These are phyloP conservation scores for Vollenhovia emeryi DNA, from an alignment of 1,140 invertebrate genomes.

Conservation along the genomic window DNA sequence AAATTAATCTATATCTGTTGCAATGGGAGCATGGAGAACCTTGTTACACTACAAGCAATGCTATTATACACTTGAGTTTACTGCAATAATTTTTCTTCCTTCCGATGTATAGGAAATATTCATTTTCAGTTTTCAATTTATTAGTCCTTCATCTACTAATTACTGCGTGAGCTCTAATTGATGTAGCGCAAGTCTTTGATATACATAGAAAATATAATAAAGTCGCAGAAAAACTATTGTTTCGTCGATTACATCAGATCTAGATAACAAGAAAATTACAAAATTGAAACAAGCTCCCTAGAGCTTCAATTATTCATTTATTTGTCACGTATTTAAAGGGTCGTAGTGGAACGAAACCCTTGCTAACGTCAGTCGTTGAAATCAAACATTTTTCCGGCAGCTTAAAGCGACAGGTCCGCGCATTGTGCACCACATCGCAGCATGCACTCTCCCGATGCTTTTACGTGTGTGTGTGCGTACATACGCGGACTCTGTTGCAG, in stretches of 20 bases:
- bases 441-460: conserved; percentile 39
- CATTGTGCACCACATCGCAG: conserved; percentile 56
- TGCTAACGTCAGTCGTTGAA: conserved; percentile 2
- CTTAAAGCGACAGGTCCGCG: conserved; percentile 43
- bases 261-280: background rate
- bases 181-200: no score
- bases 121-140: background rate
- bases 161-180: background rate
- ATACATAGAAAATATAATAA: background rate
- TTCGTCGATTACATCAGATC: background rate
- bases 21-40: background rate
- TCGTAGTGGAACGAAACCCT: conserved; percentile 3
- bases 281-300: background rate
- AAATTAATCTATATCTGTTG: conserved; percentile 45
- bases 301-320: background rate
- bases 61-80: background rate
- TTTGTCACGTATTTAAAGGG: background rate
- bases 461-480: conserved; percentile 26
- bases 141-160: background rate
- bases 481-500: conserved; percentile 36
- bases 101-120: background rate
- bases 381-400: conserved; percentile 15
- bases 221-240: background rate
- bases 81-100: background rate
- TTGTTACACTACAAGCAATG: background rate